Base-by-base conservation (phyloP, 2,888 invertebrate species). In the Tortrix viridana region DNA sequence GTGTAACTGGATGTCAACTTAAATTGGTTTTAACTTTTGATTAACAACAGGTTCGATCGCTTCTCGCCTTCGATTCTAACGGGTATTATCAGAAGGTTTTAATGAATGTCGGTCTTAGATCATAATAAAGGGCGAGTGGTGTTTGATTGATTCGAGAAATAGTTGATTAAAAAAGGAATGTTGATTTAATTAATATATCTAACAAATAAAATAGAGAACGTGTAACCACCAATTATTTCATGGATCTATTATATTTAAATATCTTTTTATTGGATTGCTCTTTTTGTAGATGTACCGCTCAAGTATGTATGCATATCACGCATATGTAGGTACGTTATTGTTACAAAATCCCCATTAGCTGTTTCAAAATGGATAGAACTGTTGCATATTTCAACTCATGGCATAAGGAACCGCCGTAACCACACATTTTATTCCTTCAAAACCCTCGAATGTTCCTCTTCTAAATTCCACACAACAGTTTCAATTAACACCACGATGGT, bases 11-110 rank as follows among this genome's bases (percentile, higher is more conserved):
- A 66, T 74, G 77, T 85, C 80, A 80, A 73, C 76, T 84, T 84
- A 84, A 86, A 88, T 88, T 86, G 82, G 79, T 80, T 86, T 85
- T 84, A 82, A 82, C 81, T 69, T 77, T 78, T 79, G 77, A 82
- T 81, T 80, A 80, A 80, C 74, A 75, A 77, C 77, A 61, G 72
- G 77, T 77, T 77, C 71, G 71, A 72, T 68, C 68, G 69, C 69
- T 69, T 61, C 67, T 73, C 68, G 71, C 73, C 67, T 68, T 65
- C 68, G 74, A 69, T 71, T 71, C 70, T 74, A 74, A 76, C 71
- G 71, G 59, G 48, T 44, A 41, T 50, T 65, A 67, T 66, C 59
- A 63, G 70, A 67, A 75, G 74, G 77, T 83, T 82, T 85, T 72
- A 84, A 86, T 85, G 84, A 83, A 84, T 76, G 71, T 70, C 73